phyloP scores from a whole-genome alignment of 2,797 vertebrate species.

The Acanthiza pusilla region DNA sequence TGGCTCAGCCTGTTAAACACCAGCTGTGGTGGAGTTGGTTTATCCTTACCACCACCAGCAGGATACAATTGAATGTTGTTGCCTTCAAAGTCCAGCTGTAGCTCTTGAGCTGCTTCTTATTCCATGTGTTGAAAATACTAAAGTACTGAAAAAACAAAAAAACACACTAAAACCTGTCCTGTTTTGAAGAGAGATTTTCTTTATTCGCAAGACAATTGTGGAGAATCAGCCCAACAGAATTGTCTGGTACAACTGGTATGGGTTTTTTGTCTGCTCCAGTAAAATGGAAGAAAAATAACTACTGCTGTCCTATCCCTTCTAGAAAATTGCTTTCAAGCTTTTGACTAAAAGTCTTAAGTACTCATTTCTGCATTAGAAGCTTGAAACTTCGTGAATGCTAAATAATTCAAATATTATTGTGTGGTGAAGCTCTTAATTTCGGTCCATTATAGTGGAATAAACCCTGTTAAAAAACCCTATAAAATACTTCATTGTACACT shows the following conservation, averaged over 20 bases:
- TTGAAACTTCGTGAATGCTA: not conserved
- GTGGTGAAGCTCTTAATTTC: not conserved
- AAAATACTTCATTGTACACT: not conserved
- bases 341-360: not conserved
- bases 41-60: not conserved
- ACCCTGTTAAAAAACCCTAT: not conserved
- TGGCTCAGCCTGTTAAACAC: not conserved
- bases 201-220: not conserved
- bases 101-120: not conserved
- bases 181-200: not conserved
- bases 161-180: not conserved
- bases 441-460: not conserved
- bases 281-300: not conserved
- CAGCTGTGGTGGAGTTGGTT: not conserved
- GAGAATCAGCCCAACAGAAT: not conserved
- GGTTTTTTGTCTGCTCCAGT: not conserved
- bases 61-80: accelerated
- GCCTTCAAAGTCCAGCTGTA: not conserved
- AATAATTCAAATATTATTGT: not conserved
- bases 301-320: not conserved
- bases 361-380: not conserved
- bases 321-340: not conserved
- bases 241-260: not conserved
- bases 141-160: not conserved
- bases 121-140: not conserved